Base-by-base conservation (phyloP, 2,888 invertebrate genomes). In the Fissipunctia ypsillon region DNA sequence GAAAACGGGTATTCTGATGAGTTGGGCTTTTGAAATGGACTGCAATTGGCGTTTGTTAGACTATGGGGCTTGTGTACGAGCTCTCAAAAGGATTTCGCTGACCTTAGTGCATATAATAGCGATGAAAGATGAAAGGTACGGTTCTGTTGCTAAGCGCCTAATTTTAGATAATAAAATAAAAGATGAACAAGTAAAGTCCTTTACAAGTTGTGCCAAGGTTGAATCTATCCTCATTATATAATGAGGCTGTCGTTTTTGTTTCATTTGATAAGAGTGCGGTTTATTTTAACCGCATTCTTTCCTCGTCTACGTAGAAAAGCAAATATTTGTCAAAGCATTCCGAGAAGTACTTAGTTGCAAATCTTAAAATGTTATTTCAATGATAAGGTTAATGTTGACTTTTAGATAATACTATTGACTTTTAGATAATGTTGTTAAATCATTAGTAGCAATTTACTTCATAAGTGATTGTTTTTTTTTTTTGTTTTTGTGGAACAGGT, bases 361-460 rank as follows among this genome's bases (percentile, higher is more conserved):
- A 38, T 25, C 22, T 22, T 41, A 6, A 41, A 50, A 2, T 28
- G 31, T 50, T 65, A 16, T 50, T 65, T 50, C n/a, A 56, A 19
- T 57, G 57, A 65, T 63, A 73, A 57, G 28, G 14, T 41, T 38
- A 7, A 0, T 63, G 61, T 73, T 61, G 54, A 61, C 31, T 12
- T 5, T 28, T 45, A 25, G 41, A 57, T 31, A 31, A 31, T 31
- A 31, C 4, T n/a, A n/a, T n/a, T n/a, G n/a, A n/a, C n/a, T n/a
- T n/a, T n/a, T 64, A 22, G 9, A 3, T 22, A 48, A 35, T 35
- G 35, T 22, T 4, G 41, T 35, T 43, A 12, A 43, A 14, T 31
- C 2, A 28, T 16, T 10, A 16, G 22, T 35, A 48, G n/a, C 19
- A 16, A 59, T 25, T 59, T 59, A 35, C 12, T 25, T 61, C 19